These are phyloP conservation scores for Helogale parvula DNA, from an alignment of 2,113 vertebrate genomes.

Conservation along the genomic window DNA sequence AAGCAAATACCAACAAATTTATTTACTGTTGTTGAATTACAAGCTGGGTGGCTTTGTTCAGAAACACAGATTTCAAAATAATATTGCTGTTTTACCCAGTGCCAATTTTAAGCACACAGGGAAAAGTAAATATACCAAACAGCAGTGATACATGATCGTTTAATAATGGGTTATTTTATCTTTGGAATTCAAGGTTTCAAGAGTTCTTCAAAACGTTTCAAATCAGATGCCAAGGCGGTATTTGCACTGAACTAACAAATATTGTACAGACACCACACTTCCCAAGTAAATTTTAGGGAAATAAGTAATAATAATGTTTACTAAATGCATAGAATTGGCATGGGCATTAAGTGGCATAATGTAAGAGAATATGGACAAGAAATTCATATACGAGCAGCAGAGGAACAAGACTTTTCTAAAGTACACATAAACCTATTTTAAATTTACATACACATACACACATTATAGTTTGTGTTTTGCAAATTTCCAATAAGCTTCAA, in stretches of 20 bases:
- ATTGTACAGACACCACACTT: conserved; percentile 18
- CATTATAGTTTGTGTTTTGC: not conserved
- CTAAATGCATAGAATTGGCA: conserved; percentile 67
- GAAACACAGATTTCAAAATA: conserved; percentile 71
- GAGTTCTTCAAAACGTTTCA: conserved; percentile 49
- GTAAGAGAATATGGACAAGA: conserved; percentile 61
- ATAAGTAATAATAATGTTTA: conserved; percentile 18
- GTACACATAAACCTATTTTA: conserved; percentile 13
- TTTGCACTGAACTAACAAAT: not conserved
- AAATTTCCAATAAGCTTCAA: conserved; percentile 51
- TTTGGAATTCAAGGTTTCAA: conserved; percentile 35
- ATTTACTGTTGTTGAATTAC: conserved; percentile 64
- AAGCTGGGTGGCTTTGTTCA: conserved; percentile 41
- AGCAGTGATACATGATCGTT: not conserved
- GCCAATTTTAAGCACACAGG: conserved; percentile 79
- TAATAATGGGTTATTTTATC: not conserved
- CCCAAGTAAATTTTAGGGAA: not conserved
- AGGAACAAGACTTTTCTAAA: conserved; percentile 38
- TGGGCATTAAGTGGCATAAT: not conserved
- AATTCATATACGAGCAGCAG: conserved; percentile 85
- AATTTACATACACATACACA: conserved; percentile 26
- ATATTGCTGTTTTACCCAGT: conserved; percentile 71
- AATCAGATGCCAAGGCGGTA: conserved; percentile 21
- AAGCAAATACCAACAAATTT: conserved; percentile 57
- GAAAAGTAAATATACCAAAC: conserved; percentile 48